Evolutionary conservation across 2,797 vertebrate species (phyloP), one percentile per base, ranked within the genome.

Genomic region (Neoniphon sammara): DNA sequence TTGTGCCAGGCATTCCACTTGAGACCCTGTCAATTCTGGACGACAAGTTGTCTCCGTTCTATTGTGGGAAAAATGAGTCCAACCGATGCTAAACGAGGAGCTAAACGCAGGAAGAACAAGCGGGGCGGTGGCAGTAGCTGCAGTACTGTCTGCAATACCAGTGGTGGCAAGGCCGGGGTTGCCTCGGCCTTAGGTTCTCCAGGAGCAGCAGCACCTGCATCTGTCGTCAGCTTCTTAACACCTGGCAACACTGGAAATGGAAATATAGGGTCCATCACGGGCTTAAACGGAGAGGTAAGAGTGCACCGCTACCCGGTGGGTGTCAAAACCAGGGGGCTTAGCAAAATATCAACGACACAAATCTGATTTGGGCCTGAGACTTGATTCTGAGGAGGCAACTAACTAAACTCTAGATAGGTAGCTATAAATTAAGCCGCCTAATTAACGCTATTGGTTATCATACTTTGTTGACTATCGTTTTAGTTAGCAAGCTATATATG

Each of bases 51-150:
- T 92, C 92, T 91, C 87, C 70, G 66, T 73, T 78, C 70, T 87
- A 75, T 62, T 87, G 86, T 79, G 88, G 75, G 84, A 85, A 79
- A 92, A 91, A 98, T 98, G 97, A 98, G 97, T 91, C 97, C 97
- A 79, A 97, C 97, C 93, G 97, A 98, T 94, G 97, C 97, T 89
- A 98, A 98, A 92, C 95, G 97, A 89, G 97, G 97, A 93, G 96
- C 97, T 91, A 97, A 96, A 92, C 96, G 97, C 93, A 96, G 97
- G 94, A 98, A 98, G 96, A 97, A 97, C 93, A 97, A 98, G 96
- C 96, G 97, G 91, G 96, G 96, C 94, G 96, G 96, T 92, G 94
- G 94, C 93, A 93, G 94, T 85, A 92, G 93, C 88, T 93, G 94
- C 92, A 92, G 93, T 88, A 88, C 90, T 91, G 94, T 94, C 82